phyloP scores from a whole-genome alignment of 2,888 invertebrate species.

The Liposcelis brunnea region DNA sequence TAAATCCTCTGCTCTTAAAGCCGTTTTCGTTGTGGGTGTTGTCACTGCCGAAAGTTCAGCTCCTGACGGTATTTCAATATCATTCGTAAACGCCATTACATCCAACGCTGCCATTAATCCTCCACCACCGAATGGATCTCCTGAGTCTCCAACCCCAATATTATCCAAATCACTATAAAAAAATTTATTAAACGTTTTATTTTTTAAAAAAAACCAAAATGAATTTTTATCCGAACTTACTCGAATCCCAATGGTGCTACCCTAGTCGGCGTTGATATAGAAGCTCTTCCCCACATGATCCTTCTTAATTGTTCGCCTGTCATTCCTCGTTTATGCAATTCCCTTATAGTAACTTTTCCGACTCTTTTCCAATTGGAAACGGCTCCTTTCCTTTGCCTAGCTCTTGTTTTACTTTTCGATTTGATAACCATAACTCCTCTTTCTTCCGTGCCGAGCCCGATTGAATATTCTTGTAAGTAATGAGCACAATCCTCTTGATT shows the following conservation, averaged over 20 bases:
- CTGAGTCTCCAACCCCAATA: slow-evolving; percentile 28
- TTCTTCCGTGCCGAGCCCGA: slow-evolving; percentile 70
- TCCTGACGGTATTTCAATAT: slow-evolving; percentile 36
- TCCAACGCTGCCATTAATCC: slow-evolving; percentile 62
- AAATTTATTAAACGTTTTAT: slow-evolving; percentile 16
- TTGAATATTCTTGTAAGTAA: slow-evolving; percentile 88
- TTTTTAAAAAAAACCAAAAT: slow-evolving; percentile 2
- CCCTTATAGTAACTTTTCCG: slow-evolving; percentile 71
- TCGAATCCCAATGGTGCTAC: slow-evolving; percentile 19
- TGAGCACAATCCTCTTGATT: slow-evolving; percentile 77
- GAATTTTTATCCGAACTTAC: not conserved
- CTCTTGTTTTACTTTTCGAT: slow-evolving; percentile 87
- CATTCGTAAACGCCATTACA: slow-evolving; percentile 68
- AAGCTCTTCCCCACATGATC: slow-evolving; percentile 82
- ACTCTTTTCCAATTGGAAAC: slow-evolving; percentile 94
- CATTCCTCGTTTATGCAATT: slow-evolving; percentile 62
- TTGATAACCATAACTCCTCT: slow-evolving; percentile 97
- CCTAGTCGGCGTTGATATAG: slow-evolving; percentile 72
- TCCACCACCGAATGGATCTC: slow-evolving; percentile 20
- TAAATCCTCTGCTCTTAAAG: slow-evolving; percentile 16
- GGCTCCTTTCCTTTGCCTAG: slow-evolving; percentile 90
- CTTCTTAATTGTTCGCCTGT: slow-evolving; percentile 72
- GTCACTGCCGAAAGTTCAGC: slow-evolving; percentile 12
- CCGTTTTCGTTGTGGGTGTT: slow-evolving; percentile 12
- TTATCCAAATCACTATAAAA: too few relatives aligned